These are phyloP conservation scores for Anastatus disparis DNA, from an alignment of 1,140 invertebrate genomes.

Conservation along the genomic window DNA sequence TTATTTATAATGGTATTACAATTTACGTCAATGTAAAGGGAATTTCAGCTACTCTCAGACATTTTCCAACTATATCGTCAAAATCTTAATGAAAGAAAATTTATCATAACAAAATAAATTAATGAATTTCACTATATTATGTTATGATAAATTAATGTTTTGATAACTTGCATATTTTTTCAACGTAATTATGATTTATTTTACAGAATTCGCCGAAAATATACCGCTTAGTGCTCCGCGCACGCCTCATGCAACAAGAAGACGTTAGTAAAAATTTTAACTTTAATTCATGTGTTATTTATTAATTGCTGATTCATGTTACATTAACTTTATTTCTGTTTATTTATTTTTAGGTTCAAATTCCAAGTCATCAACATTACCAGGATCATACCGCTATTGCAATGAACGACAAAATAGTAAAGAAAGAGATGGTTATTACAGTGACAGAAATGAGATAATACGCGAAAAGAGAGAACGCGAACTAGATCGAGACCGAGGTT, in stretches of 20 bases:
- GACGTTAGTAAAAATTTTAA: constrained; percentile 74
- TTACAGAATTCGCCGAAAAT: constrained; percentile 86
- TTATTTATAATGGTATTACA: too few relatives aligned
- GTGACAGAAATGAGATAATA: constrained; percentile 85
- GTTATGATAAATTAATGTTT: too few relatives aligned
- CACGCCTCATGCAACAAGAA: constrained; percentile 82
- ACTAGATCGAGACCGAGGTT: constrained; percentile 77
- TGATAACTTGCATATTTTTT: too few relatives aligned
- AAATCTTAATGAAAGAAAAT: too few relatives aligned
- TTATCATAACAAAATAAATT: too few relatives aligned
- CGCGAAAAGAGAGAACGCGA: constrained; percentile 74
- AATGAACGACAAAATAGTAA: constrained; percentile 71
- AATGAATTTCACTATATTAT: too few relatives aligned
- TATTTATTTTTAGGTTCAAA: constrained; percentile 54
- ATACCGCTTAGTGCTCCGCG: constrained; percentile 83
- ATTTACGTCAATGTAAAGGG: too few relatives aligned
- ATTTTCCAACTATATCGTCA: too few relatives aligned
- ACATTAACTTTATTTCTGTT: background rate
- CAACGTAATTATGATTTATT: too few relatives aligned
- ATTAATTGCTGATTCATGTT: background rate
- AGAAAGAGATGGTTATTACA: constrained; percentile 85
- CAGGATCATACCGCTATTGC: constrained; percentile 70
- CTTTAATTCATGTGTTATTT: background rate
- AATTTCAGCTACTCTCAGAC: too few relatives aligned
- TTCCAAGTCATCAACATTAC: constrained; percentile 81